Percentiles rank a stretch among this genome's conserved stretches.
Evolutionary conservation across 2,113 vertebrate genomes (phyloP).

Genomic region (Rallus limicola): DNA sequence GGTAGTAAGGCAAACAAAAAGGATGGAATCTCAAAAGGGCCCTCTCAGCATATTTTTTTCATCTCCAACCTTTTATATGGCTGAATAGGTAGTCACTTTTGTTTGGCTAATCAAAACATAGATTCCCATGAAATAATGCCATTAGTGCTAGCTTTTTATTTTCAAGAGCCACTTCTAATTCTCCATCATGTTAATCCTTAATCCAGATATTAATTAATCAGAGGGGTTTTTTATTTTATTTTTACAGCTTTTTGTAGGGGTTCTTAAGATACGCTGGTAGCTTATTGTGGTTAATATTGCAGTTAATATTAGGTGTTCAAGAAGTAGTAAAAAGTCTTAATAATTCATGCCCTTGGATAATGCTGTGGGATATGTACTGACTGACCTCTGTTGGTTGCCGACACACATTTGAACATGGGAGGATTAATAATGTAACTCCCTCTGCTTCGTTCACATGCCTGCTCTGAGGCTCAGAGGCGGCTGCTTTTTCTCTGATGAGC

Average conservation of each 20-base stretch:
- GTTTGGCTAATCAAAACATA: neutral
- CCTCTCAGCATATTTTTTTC: neutral
- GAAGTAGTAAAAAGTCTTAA: neutral
- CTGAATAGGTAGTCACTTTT: neutral
- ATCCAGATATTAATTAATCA: neutral
- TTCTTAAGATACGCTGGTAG: neutral
- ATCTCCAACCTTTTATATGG: neutral
- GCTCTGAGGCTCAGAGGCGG: neutral
- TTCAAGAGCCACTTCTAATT: neutral
- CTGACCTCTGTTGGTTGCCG: conserved; percentile 1
- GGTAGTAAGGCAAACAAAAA: neutral
- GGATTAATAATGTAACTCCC: conserved; percentile 18
- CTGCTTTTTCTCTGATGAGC: neutral
- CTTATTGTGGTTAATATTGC: neutral
- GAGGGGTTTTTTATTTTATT: neutral
- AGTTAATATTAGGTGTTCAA: neutral
- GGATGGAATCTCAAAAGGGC: neutral
- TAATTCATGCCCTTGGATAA: neutral
- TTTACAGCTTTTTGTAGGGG: neutral
- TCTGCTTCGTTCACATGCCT: neutral
- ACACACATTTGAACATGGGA: neutral
- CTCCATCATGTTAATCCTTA: neutral
- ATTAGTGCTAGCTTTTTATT: neutral
- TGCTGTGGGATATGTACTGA: neutral
- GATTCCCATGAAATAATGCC: neutral